Percentiles rank a stretch among this genome's conserved stretches.
phyloP scores from a whole-genome alignment of 2,113 vertebrate genomes.

The Panurus biarmicus region DNA sequence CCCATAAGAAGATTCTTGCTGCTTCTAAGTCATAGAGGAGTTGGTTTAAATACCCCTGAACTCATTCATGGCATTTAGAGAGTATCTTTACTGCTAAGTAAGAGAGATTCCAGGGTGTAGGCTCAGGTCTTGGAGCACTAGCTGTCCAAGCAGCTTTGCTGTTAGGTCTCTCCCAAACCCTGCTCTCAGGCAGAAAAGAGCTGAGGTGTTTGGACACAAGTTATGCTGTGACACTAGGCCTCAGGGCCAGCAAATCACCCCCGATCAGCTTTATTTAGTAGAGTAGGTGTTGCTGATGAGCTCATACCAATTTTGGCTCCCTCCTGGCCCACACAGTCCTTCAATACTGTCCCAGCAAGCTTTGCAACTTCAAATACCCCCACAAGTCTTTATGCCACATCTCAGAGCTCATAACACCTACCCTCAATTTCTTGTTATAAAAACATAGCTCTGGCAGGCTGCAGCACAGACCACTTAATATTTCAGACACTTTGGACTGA shows the following conservation, averaged over 20 bases:
- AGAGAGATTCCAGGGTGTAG: background rate
- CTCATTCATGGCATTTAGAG: background rate
- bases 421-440: background rate
- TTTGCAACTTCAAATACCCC: slow-evolving; percentile 21
- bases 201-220: background rate
- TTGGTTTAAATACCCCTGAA: background rate
- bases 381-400: slow-evolving; percentile 11
- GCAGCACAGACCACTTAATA: background rate
- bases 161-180: background rate
- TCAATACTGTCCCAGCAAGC: background rate
- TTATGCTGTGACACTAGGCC: background rate
- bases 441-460: slow-evolving; percentile 42
- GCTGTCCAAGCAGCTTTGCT: background rate
- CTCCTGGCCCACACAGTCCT: background rate
- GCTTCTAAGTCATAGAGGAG: background rate
- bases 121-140: background rate
- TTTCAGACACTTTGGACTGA: slow-evolving; percentile 16
- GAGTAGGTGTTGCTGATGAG: slow-evolving; percentile 23
- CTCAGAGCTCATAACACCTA: slow-evolving; percentile 10
- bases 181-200: background rate
- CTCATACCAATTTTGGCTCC: background rate
- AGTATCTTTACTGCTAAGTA: background rate
- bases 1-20: background rate
- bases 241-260: background rate
- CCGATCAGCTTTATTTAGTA: background rate